phyloP scores from a whole-genome alignment of 2,888 invertebrate genomes.

The Germaria angustata region DNA sequence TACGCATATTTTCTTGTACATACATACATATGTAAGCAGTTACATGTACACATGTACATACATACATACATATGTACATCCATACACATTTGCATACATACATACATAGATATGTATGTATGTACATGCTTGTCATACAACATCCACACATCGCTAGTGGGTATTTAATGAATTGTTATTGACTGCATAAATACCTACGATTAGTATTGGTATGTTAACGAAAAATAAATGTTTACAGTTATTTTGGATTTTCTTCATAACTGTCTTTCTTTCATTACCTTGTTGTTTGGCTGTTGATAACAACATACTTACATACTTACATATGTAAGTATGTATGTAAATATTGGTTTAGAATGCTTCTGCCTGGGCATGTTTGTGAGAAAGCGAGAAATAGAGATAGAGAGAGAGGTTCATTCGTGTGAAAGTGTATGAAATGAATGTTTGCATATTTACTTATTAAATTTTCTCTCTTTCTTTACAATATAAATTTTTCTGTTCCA shows the following conservation, averaged over 20 bases:
- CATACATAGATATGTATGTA: not conserved
- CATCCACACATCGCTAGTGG: too few relatives aligned
- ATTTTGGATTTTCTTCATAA: constrained; percentile 1
- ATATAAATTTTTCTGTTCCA: constrained; percentile 45
- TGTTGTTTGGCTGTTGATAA: not conserved
- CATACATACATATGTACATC: not conserved
- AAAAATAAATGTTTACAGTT: constrained; percentile 53
- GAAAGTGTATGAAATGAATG: constrained; percentile 25
- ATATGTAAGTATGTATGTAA: too few relatives aligned
- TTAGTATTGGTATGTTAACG: constrained; percentile 31
- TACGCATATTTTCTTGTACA: constrained; percentile 18
- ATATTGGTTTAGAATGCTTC: constrained; percentile 14
- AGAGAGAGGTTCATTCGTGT: not conserved
- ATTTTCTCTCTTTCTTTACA: constrained; percentile 18
- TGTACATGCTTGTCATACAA: not conserved
- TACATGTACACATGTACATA: not conserved
- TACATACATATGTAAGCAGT: not conserved
- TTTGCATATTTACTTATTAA: not conserved
- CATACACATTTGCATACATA: not conserved
- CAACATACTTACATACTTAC: not conserved
- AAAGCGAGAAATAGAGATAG: not conserved
- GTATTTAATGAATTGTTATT: constrained; percentile 8
- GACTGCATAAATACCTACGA: constrained; percentile 20
- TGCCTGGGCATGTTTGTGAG: not conserved
- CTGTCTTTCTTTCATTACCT: not conserved